Evolutionary conservation across 2,888 invertebrate genomes (phyloP), one percentile per base, ranked within the genome.

Genomic region (Conus canariensis): DNA sequence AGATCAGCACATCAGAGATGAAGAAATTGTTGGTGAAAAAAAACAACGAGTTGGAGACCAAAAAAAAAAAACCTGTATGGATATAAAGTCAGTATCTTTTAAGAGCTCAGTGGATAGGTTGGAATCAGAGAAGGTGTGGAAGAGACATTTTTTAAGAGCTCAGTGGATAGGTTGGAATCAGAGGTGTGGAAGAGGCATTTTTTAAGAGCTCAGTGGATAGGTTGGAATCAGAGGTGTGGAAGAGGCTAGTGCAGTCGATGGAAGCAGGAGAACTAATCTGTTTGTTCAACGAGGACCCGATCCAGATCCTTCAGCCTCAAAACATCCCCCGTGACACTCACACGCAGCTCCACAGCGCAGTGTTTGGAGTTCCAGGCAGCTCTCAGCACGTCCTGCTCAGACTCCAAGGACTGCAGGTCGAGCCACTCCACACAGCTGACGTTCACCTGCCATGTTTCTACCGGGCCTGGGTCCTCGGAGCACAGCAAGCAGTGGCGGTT

Each of bases 401-500:
- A 67, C 10, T 59, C 30, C 58, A 74, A n/a, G 56, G 77, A 59
- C 85, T 89, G 85, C 70, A 89, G 77, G 16, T 83, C 85, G 77
- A 74, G 22, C 85, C 85, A 89, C 25, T 60, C 59, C 25, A 85
- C 25, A 16, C 89, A 89, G 85, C 85, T 89, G 30, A 89, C 74
- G 85, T 89, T 89, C 45, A 89, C 22, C 10, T 70, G 59, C 89
- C 89, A 89, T 1, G 74, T 74, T 3, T 58, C 25, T 12, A n/a
- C 85, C 9, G 89, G n/a, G 85, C 89, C 10, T 22, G 58, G 85
- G 85, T 89, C 89, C 4, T 64, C 70, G 16, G 89, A 58, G 60
- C 89, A 89, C 59, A 85, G 74, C 30, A 85, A 89, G 74, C 89
- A 89, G 89, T 89, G 74, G 25, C 60, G 64, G 74, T 89, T 89